Percentiles rank a stretch among this genome's conserved stretches.
Conservation (phyloP, 2,797 vertebrate species). For the Loriculus beryllinus region DNA sequence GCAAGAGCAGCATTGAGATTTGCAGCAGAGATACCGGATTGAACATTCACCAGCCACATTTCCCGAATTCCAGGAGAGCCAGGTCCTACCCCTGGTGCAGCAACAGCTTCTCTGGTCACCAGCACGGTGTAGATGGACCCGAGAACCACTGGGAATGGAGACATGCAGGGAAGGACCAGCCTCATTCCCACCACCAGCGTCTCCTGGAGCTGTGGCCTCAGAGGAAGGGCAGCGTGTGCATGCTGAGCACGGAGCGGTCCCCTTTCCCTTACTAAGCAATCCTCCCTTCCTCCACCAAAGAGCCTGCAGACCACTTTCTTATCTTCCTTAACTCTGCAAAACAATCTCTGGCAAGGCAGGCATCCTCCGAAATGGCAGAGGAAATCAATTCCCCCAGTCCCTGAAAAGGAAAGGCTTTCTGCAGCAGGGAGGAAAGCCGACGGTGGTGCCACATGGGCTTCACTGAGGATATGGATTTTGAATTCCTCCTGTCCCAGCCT, state of each 20-base stretch:
- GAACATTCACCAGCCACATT: constrained; percentile 44
- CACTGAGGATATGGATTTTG: neutral
- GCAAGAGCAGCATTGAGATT: neutral
- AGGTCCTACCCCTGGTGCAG: constrained; percentile 43
- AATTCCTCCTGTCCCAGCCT: neutral
- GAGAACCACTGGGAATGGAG: accelerated
- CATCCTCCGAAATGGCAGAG: constrained; percentile 54
- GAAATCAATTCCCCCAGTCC: constrained; percentile 63
- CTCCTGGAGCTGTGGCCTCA: constrained; percentile 8
- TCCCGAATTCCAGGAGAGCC: constrained; percentile 54
- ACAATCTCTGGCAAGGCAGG: constrained; percentile 61
- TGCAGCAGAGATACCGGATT: constrained; percentile 25
- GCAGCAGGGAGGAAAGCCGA: neutral
- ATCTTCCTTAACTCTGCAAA: constrained; percentile 65
- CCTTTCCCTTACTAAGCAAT: constrained; percentile 68
- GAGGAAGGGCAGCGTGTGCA: constrained; percentile 36
- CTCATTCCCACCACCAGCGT: neutral
- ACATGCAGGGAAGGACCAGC: neutral
- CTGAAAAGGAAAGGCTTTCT: constrained; percentile 22
- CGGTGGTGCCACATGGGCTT: neutral
- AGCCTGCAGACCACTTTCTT: constrained; percentile 59
- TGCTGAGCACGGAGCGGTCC: neutral
- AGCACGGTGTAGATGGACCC: neutral
- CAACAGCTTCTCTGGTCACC: constrained; percentile 47
- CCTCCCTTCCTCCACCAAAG: constrained; percentile 60